Evolutionary conservation across 2,888 invertebrate genomes (phyloP).

Genomic region (Congeria kusceri): DNA sequence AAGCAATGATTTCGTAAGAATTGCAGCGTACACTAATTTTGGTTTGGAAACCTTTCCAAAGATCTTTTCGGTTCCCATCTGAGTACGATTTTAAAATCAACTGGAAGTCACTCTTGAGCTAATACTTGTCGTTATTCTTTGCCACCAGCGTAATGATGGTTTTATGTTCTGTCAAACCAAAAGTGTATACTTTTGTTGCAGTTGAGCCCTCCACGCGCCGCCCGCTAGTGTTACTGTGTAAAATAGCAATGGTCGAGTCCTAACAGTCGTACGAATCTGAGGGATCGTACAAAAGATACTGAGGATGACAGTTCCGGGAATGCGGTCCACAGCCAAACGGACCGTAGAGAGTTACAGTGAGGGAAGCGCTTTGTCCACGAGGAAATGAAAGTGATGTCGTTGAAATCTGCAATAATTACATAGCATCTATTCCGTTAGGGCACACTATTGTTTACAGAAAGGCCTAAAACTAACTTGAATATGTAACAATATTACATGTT

Average conservation of each 20-base stretch:
- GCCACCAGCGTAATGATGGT: constrained; percentile 23
- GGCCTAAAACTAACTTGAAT: no score
- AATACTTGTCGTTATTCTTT: constrained; percentile 26
- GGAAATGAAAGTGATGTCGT: not conserved
- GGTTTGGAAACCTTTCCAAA: constrained; percentile 14
- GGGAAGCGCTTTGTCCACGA: constrained; percentile 9
- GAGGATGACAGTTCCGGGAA: constrained; percentile 1
- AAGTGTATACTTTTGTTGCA: not conserved
- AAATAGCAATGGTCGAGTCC: constrained; percentile 18
- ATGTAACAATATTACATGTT: no score
- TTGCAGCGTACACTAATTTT: constrained; percentile 2
- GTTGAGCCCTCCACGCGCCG: constrained; percentile 12
- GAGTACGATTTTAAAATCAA: constrained; percentile 1
- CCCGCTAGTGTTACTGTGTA: constrained; percentile 13
- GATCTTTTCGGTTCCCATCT: constrained; percentile 1
- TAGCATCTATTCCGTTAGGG: not conserved
- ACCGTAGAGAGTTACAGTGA: constrained; percentile 11
- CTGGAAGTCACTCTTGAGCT: constrained; percentile 11
- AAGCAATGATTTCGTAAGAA: no score
- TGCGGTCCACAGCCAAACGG: constrained; percentile 29
- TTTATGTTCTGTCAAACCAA: not conserved
- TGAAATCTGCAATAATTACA: constrained; percentile 12
- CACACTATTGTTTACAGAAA: no score
- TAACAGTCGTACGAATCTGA: constrained; percentile 21
- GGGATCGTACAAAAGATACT: constrained; percentile 19